phyloP scores from a whole-genome alignment of 2,888 invertebrate genomes.

The Dryadula phaetusa region DNA sequence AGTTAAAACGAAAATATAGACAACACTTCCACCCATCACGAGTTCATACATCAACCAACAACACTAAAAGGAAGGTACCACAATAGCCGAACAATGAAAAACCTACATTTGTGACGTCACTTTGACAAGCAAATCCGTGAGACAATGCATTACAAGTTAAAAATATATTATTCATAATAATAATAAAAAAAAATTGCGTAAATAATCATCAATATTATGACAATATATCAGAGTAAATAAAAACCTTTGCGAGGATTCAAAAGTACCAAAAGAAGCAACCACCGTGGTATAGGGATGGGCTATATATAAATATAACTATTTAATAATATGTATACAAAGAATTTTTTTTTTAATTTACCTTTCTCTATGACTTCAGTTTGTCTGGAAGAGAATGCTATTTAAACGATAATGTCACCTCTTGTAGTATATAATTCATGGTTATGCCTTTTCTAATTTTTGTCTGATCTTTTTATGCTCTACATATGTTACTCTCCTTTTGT shows the following conservation, averaged over 20 bases:
- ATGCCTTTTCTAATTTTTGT: too few species aligned
- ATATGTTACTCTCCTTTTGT: too few species aligned
- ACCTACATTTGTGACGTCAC: constrained; percentile 45
- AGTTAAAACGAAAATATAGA: neutral
- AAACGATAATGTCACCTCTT: too few species aligned
- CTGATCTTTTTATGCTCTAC: too few species aligned
- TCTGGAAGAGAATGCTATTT: too few species aligned
- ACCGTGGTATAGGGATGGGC: constrained; percentile 50
- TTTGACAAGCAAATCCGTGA: constrained; percentile 49
- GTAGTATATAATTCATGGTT: too few species aligned
- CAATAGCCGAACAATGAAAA: constrained; percentile 21
- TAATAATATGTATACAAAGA: constrained; percentile 22
- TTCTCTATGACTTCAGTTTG: too few species aligned
- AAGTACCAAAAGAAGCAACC: constrained; percentile 47
- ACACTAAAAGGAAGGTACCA: constrained; percentile 33
- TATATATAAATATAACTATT: neutral
- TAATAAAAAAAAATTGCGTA: constrained; percentile 44
- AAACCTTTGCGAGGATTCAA: constrained; percentile 64
- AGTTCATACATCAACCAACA: constrained; percentile 6
- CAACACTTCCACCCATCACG: neutral
- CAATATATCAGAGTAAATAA: constrained; percentile 63
- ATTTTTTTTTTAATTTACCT: too few species aligned
- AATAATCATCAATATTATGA: constrained; percentile 60
- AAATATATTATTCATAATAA: constrained; percentile 42
- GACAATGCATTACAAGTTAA: constrained; percentile 34